These are phyloP conservation scores for Rhogogaster chlorosoma DNA, from an alignment of 2,888 invertebrate genomes.

Conservation along the genomic window DNA sequence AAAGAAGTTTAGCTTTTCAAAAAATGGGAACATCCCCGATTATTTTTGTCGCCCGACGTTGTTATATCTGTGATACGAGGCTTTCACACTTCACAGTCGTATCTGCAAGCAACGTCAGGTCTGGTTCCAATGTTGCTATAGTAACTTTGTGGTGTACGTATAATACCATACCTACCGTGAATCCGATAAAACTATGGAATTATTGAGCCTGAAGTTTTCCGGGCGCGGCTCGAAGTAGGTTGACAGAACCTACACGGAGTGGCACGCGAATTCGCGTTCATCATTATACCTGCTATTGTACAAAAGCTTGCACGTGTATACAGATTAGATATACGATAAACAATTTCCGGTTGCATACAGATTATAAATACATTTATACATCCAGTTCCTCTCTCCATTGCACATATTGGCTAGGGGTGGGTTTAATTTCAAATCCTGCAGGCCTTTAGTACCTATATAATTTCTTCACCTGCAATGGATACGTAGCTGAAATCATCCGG, in stretches of 20 bases:
- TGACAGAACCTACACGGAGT: constrained; percentile 43
- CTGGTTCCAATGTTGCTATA: constrained; percentile 14
- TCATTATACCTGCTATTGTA: background rate
- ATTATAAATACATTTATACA: too few relatives aligned
- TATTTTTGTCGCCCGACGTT: too few relatives aligned
- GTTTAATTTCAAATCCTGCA: too few relatives aligned
- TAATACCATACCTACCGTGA: background rate
- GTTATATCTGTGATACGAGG: background rate
- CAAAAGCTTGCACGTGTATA: background rate
- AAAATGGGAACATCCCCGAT: too few relatives aligned
- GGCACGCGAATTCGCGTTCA: background rate
- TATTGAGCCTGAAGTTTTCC: constrained; percentile 28
- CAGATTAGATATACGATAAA: background rate
- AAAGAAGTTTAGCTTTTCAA: too few relatives aligned
- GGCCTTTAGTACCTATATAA: too few relatives aligned
- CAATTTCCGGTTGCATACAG: background rate
- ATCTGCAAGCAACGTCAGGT: background rate
- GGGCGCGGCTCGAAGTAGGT: constrained; percentile 52
- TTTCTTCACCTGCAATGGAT: too few relatives aligned
- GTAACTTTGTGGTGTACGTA: background rate
- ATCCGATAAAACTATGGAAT: constrained; percentile 25
- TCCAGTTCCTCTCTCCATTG: too few relatives aligned
- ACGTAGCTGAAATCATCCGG: too few relatives aligned
- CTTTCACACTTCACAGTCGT: background rate
- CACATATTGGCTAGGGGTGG: too few relatives aligned